Evolutionary conservation across 2,113 vertebrate genomes (phyloP), one percentile per base, ranked within the genome.

Genomic region (Elachura formosa): DNA sequence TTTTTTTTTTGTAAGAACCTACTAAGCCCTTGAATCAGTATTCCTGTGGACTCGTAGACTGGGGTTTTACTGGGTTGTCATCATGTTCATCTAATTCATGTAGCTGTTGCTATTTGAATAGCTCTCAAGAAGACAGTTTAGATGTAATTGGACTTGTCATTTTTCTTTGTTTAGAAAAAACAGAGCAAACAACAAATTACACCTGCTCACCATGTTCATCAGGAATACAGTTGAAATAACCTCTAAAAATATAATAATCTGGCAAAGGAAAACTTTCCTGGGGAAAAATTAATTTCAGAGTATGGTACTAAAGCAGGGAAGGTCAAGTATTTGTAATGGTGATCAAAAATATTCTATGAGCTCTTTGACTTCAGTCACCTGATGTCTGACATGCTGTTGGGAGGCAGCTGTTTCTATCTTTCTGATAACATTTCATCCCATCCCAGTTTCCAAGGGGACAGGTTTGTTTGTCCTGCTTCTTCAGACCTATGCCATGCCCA

Each of bases 161-260:
- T 75, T 77, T 59, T 54, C 15, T 67, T 58, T 48, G 43, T 26
- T 73, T 31, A 59, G 48, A 54, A 58, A 62, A 68, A 25, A 25
- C 3, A 46, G 23, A 58, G 33, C 2, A 45, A 36, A 3, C 9
- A 51, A 26, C 24, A 21, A 25, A 14, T 14, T 1, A 3, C 0
- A 1, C 4, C 6, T 1, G 1, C 69, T 54, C 4, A 18, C 40
- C 0, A 1, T 19, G 5, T 61, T 80, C 3, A 10, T 41, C n/a
- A 34, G 52, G 23, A 79, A 46, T 19, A 38, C 21, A 24, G 4
- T 9, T 55, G 31, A 64, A 80, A 73, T 38, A 75, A 34, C 9
- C 0, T 36, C 13, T 46, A 10, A 55, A 92, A 41, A 24, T 10
- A 3, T 1, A 22, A 36, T 36, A 16, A n/a, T 55, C 5, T 3